phyloP scores from a whole-genome alignment of 2,113 vertebrate genomes.

The Pseudois nayaur region DNA sequence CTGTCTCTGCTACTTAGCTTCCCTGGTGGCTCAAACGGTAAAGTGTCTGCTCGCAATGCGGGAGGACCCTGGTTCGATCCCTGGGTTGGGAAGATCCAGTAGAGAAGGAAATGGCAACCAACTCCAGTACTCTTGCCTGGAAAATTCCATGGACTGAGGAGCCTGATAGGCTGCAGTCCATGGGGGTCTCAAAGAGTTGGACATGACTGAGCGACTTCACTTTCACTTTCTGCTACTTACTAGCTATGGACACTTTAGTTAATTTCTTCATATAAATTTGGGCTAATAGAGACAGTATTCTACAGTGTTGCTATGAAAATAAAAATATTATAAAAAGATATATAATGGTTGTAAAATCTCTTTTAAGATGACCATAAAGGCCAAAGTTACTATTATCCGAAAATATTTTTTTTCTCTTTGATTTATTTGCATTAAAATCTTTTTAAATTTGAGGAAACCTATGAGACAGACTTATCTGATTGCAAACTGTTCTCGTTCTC shows the following conservation, averaged over 20 bases:
- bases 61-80: too few species aligned
- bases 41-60: too few species aligned
- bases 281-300: background rate
- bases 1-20: background rate
- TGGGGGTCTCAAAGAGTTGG: rapidly evolving
- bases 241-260: background rate
- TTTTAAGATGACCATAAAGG: background rate
- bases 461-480: background rate
- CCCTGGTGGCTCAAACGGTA: too few species aligned
- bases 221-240: background rate
- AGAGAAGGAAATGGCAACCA: too few species aligned
- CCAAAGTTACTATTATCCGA: background rate
- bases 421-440: background rate
- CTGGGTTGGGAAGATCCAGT: too few species aligned
- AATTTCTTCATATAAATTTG: background rate
- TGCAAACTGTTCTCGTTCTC: background rate
- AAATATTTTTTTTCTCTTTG: background rate
- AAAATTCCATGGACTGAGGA: too few species aligned
- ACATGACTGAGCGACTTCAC: too few species aligned
- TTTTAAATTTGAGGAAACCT: background rate
- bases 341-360: background rate
- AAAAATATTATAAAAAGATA: background rate
- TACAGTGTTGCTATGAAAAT: background rate
- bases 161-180: too few species aligned
- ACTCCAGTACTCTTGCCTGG: too few species aligned